phyloP scores from a whole-genome alignment of 2,888 invertebrate genomes.

The Hedya salicella region DNA sequence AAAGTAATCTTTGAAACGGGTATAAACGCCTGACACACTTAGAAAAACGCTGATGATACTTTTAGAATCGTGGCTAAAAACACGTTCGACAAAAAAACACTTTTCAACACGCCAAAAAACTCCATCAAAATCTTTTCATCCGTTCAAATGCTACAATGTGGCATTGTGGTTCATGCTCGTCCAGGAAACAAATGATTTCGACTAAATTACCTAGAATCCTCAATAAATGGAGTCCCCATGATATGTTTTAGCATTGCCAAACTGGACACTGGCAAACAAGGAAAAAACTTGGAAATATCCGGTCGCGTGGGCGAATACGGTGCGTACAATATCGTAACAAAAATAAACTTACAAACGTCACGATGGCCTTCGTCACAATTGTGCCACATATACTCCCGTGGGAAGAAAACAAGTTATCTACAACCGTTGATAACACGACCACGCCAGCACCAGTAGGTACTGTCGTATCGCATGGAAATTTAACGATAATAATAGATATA shows the following conservation, averaged over 20 bases:
- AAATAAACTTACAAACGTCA: constrained; percentile 34
- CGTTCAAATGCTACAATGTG: too few species aligned
- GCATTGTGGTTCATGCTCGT: too few species aligned
- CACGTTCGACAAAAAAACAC: too few species aligned
- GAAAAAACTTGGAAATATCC: constrained; percentile 16
- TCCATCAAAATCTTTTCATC: too few species aligned
- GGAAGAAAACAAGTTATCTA: constrained; percentile 75
- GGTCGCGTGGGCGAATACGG: constrained; percentile 17
- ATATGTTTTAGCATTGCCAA: not conserved
- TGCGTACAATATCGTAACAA: constrained; percentile 25
- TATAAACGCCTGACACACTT: too few species aligned
- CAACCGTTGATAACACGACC: constrained; percentile 61
- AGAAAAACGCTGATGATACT: too few species aligned
- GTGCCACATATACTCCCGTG: constrained; percentile 65
- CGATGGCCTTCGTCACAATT: constrained; percentile 21
- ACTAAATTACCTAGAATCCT: too few species aligned
- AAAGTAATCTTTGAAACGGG: too few species aligned
- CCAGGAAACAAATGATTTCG: too few species aligned
- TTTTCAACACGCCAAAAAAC: too few species aligned
- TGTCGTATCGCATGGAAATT: constrained; percentile 42
- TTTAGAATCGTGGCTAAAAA: too few species aligned
- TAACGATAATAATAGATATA: constrained; percentile 61
- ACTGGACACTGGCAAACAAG: constrained; percentile 7
- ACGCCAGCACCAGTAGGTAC: constrained; percentile 48
- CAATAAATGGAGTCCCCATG: too few species aligned